phyloP scores from a whole-genome alignment of 2,113 vertebrate species.

The Ictalurus furcatus region DNA sequence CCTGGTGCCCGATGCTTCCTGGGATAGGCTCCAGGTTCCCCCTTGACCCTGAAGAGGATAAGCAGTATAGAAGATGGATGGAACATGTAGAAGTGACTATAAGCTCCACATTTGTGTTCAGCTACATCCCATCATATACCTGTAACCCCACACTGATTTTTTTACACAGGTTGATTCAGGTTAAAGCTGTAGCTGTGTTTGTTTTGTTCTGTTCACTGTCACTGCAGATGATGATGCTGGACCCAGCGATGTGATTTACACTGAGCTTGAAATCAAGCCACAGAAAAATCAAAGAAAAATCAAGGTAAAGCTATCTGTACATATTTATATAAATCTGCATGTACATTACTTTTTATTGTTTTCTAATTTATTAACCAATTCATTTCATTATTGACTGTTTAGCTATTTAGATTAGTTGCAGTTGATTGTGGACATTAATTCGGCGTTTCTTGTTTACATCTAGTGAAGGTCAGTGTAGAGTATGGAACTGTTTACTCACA shows the following conservation, averaged over 20 bases:
- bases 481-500: slow-evolving; percentile 20
- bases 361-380: not conserved
- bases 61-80: too few species aligned
- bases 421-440: not conserved
- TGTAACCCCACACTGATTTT: too few species aligned
- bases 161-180: not conserved
- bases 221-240: not conserved
- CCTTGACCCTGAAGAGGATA: too few species aligned
- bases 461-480: not conserved
- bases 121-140: not conserved
- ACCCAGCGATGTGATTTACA: slow-evolving; percentile 13
- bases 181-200: not conserved
- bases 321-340: too few species aligned
- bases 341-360: too few species aligned
- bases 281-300: not conserved
- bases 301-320: not conserved
- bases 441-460: not conserved
- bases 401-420: not conserved
- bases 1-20: too few species aligned
- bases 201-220: not conserved
- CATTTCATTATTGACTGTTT: not conserved
- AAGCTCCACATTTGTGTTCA: not conserved
- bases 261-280: slow-evolving; percentile 8
- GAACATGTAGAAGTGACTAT: not conserved
- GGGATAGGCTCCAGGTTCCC: too few species aligned